Evolutionary conservation across 2,113 vertebrate genomes (phyloP).

Genomic region (Corythaixoides concolor): DNA sequence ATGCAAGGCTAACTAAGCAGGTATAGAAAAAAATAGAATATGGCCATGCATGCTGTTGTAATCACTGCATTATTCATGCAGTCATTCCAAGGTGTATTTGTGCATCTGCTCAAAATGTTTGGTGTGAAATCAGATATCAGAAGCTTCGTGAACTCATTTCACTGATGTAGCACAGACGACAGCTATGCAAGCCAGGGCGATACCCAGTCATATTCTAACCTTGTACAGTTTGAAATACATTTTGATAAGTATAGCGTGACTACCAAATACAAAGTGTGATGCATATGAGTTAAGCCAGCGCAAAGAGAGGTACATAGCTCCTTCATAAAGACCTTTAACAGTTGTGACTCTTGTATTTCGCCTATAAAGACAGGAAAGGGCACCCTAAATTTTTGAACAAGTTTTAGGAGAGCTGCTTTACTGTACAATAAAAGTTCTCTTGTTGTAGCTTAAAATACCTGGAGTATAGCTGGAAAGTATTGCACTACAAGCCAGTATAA

Average conservation of each 20-base stretch:
- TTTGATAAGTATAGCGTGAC: background rate
- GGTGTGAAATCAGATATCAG: background rate
- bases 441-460: background rate
- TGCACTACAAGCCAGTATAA: background rate
- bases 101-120: background rate
- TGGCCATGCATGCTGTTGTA: background rate
- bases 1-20: background rate
- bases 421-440: background rate
- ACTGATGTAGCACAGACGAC: background rate
- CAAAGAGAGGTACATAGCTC: background rate
- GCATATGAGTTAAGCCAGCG: background rate
- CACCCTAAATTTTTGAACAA: background rate
- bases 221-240: background rate
- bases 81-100: background rate
- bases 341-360: background rate
- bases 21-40: background rate
- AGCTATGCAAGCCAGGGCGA: background rate
- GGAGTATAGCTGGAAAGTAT: background rate
- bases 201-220: background rate
- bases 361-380: background rate
- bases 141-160: background rate
- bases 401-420: background rate
- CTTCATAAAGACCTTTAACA: background rate
- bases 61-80: background rate
- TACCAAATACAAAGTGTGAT: background rate